Conservation (phyloP, 2,888 invertebrate genomes). For the Tetragnatha montana region DNA sequence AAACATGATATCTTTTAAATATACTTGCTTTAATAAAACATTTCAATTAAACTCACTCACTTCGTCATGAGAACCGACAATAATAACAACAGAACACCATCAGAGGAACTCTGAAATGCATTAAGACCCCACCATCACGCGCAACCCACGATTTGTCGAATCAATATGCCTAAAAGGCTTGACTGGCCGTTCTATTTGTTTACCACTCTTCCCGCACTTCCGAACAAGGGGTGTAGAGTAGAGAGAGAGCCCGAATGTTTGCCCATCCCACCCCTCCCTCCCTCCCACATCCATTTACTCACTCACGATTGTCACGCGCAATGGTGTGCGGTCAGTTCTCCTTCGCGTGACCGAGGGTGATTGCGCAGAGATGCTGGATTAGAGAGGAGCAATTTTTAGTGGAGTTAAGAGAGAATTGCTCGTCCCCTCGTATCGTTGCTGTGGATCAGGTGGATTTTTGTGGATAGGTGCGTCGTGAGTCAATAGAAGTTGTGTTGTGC, state of each 20-base stretch:
- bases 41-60: too few species aligned
- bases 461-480: conserved; percentile 11
- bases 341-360: conserved; percentile 45
- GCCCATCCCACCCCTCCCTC: conserved; percentile 9
- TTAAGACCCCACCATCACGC: not conserved
- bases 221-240: conserved; percentile 39
- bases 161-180: conserved; percentile 55
- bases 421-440: not conserved
- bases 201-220: conserved; percentile 19
- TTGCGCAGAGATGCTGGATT: conserved; percentile 34
- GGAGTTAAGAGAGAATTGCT: not conserved
- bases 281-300: conserved; percentile 49
- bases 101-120: too few species aligned
- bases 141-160: conserved; percentile 13
- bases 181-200: conserved; percentile 51
- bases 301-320: conserved; percentile 55
- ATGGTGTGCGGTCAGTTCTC: conserved; percentile 55
- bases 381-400: conserved; percentile 12
- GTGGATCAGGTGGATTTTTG: not conserved
- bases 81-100: too few species aligned
- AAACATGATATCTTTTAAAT: too few species aligned
- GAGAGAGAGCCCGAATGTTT: conserved; percentile 48
- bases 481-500: not conserved
- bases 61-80: too few species aligned
- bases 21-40: too few species aligned